Conservation (phyloP, 2,888 invertebrate genomes). For the Callosobruchus maculatus region DNA sequence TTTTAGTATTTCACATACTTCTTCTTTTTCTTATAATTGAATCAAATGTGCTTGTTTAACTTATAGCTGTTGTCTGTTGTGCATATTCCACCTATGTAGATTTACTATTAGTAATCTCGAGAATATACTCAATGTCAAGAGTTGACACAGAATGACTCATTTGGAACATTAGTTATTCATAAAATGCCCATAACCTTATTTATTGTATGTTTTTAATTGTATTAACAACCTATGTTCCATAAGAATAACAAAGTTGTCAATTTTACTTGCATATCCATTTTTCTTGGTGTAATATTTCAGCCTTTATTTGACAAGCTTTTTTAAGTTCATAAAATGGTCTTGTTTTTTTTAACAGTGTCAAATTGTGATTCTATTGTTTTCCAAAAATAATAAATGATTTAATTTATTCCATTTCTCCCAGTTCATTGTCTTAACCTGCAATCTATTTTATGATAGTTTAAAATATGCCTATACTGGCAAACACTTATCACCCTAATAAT, state of each 20-base stretch:
- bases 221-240: background rate
- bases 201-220: background rate
- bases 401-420: no score
- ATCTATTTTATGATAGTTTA: no score
- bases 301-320: background rate
- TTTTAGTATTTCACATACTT: background rate
- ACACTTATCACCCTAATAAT: no score
- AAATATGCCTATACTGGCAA: no score
- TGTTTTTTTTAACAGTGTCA: no score
- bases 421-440: no score
- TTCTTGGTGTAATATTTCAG: no score
- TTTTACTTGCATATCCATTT: no score
- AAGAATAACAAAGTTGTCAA: no score
- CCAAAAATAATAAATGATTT: no score
- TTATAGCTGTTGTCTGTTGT: background rate
- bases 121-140: conserved; percentile 6
- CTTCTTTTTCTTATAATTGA: background rate
- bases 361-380: no score
- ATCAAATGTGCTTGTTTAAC: background rate
- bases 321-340: no score
- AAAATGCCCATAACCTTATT: background rate
- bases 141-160: conserved; percentile 11
- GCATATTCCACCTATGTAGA: background rate
- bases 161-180: conserved; percentile 8
- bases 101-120: background rate